Percentiles rank a stretch among this genome's conserved stretches.
Conservation (phyloP, 2,888 invertebrate species). For the Pogonocherus hispidulus region DNA sequence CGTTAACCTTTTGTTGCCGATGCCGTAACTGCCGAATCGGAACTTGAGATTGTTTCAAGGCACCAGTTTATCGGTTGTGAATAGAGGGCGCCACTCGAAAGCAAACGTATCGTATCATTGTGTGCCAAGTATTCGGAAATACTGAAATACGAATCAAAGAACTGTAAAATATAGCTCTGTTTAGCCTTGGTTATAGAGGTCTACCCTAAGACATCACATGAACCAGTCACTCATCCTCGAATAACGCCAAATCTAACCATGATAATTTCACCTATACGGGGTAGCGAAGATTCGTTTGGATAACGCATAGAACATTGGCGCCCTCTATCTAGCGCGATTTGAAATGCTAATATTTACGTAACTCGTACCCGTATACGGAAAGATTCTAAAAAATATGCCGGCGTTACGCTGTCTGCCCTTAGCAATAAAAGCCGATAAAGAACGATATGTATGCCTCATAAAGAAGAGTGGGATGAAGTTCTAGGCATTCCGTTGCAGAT, state of each 20-base stretch:
- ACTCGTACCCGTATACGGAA: not conserved
- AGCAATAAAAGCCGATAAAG: conserved; percentile 4
- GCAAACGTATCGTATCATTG: too few species aligned
- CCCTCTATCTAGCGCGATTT: not conserved
- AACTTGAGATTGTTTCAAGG: not conserved
- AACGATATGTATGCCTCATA: not conserved
- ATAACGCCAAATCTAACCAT: too few species aligned
- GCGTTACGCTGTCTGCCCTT: conserved; percentile 1
- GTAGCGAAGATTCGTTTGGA: not conserved
- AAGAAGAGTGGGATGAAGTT: not conserved
- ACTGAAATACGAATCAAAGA: too few species aligned
- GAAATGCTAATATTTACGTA: not conserved
- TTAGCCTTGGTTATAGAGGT: too few species aligned
- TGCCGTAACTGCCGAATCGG: not conserved
- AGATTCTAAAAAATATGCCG: conserved; percentile 2
- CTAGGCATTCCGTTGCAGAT: not conserved
- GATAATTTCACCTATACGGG: not conserved
- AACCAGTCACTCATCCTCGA: too few species aligned
- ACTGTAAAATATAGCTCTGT: too few species aligned
- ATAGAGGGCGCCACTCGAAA: too few species aligned
- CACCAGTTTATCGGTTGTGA: not conserved
- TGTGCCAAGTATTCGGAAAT: too few species aligned
- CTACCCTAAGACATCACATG: too few species aligned
- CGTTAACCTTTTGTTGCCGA: not conserved
- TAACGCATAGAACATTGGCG: too few species aligned